Conservation (phyloP, 35 echinoderm and acorn worm genomes). For the Strongylocentrotus purpuratus region DNA sequence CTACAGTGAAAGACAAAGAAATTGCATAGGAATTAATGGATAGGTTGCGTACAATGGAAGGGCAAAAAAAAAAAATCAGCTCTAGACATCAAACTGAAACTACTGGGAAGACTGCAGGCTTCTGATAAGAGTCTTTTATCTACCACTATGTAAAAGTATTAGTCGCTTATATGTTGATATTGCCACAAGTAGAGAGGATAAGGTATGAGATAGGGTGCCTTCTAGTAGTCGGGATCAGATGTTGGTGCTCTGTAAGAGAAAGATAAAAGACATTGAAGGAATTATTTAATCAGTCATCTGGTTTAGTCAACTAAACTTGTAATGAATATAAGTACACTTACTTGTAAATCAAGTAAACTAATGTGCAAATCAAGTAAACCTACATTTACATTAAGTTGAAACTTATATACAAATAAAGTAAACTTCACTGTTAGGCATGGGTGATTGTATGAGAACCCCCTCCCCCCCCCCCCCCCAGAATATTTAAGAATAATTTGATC, state of each 20-base stretch:
- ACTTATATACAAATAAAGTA: too few species aligned
- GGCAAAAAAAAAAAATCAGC: background rate
- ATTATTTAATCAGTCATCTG: background rate
- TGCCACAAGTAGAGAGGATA: background rate
- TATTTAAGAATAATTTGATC: too few species aligned
- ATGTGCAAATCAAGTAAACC: too few species aligned
- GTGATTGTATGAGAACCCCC: too few species aligned
- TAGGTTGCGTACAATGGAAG: background rate
- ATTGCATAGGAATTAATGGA: background rate
- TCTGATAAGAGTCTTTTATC: background rate
- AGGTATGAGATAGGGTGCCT: background rate
- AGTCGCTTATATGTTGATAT: background rate
- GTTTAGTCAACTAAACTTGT: background rate
- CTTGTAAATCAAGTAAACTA: too few species aligned
- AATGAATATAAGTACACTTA: background rate
- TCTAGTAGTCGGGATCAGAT: constrained; percentile 27
- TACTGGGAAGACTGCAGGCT: background rate
- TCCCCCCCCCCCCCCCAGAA: too few species aligned
- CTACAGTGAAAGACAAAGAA: background rate
- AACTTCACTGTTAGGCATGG: too few species aligned
- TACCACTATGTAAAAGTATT: background rate
- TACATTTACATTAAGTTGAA: too few species aligned
- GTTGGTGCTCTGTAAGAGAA: constrained; percentile 17
- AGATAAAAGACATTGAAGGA: background rate
- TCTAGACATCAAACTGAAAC: background rate